These are phyloP conservation scores for Helostoma temminkii DNA, from an alignment of 2,797 vertebrate genomes.

Conservation along the genomic window DNA sequence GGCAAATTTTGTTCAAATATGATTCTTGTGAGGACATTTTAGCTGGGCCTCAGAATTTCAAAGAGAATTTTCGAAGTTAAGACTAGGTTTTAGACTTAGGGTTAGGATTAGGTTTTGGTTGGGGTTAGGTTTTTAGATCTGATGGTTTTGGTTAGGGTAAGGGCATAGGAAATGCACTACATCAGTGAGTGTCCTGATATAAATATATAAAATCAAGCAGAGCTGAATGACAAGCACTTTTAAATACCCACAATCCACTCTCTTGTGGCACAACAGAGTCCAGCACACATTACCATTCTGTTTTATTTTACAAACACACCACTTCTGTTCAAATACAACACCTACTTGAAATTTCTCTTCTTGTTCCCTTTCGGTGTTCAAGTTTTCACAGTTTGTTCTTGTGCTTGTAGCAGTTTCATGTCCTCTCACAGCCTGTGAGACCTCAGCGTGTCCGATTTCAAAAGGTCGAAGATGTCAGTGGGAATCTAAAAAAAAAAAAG, in stretches of 20 bases:
- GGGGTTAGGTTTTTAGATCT: no score
- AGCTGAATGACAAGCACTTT: slow-evolving; percentile 25
- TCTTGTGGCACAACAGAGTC: no score
- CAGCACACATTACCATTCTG: slow-evolving; percentile 3
- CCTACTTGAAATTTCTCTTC: background rate
- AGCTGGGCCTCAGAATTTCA: no score
- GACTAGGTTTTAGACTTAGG: no score
- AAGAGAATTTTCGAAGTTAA: no score
- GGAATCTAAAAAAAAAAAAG: slow-evolving; percentile 28
- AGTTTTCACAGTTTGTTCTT: slow-evolving; percentile 5
- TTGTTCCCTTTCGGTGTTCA: background rate
- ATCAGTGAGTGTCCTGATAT: slow-evolving; percentile 1
- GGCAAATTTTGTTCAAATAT: no score
- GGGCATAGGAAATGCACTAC: no score
- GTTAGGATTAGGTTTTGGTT: no score
- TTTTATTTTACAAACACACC: background rate
- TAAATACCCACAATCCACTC: slow-evolving; percentile 65
- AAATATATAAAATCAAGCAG: slow-evolving; percentile 34
- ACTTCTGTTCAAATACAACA: background rate
- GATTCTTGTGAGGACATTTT: no score
- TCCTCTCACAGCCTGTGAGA: background rate
- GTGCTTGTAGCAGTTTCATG: background rate
- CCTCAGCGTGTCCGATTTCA: slow-evolving; percentile 5
- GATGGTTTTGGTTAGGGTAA: no score
- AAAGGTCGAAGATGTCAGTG: slow-evolving; percentile 16